Conservation (phyloP, 2,888 invertebrate species). For the Spodoptera exigua region DNA sequence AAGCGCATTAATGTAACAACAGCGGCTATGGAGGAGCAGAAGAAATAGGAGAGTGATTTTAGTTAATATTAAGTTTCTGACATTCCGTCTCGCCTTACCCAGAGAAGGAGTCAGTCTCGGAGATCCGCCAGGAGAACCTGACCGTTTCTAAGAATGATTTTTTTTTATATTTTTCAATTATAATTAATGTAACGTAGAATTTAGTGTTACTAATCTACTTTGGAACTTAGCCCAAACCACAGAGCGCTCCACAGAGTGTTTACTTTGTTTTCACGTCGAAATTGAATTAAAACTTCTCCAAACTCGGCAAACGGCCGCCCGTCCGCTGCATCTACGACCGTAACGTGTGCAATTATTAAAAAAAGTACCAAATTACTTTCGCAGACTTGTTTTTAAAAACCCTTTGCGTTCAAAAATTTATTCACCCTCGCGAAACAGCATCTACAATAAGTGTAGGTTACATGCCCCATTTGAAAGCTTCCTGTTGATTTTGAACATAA, state of each 20-base stretch:
- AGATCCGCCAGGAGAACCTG: too few species aligned
- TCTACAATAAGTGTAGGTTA: conserved; percentile 89
- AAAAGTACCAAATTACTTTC: conserved; percentile 65
- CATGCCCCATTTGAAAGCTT: conserved; percentile 88
- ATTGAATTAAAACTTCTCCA: conserved; percentile 76
- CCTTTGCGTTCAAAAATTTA: conserved; percentile 85
- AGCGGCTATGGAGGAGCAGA: too few species aligned
- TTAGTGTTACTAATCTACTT: conserved; percentile 73
- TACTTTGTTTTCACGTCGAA: conserved; percentile 72
- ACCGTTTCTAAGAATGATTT: too few species aligned
- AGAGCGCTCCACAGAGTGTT: conserved; percentile 70
- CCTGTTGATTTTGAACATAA: conserved; percentile 89
- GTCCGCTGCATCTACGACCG: conserved; percentile 53
- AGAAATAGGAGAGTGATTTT: too few species aligned
- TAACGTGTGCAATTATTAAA: conserved; percentile 74
- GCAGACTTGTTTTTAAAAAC: conserved; percentile 80
- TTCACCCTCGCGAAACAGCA: conserved; percentile 83
- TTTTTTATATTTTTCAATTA: background rate
- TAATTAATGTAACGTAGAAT: conserved; percentile 44
- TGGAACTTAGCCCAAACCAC: conserved; percentile 69
- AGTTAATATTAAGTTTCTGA: too few species aligned
- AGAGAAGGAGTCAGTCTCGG: too few species aligned
- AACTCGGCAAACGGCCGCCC: conserved; percentile 63
- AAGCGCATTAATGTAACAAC: too few species aligned
- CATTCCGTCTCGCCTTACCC: too few species aligned